phyloP scores from a whole-genome alignment of 1,140 invertebrate species.

The Drosophila baimaii region DNA sequence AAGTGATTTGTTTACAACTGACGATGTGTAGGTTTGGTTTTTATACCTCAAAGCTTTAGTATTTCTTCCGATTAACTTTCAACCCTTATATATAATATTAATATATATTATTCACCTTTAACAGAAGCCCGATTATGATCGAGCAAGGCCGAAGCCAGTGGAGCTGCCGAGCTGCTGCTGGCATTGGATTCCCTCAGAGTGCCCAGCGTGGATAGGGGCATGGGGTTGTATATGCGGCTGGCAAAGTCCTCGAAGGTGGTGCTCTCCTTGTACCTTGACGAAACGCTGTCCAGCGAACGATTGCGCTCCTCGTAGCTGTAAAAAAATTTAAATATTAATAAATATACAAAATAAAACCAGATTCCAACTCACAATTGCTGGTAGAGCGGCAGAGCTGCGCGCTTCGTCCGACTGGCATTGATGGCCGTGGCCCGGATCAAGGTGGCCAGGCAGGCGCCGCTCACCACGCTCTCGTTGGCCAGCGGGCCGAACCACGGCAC shows the following conservation, averaged over 20 bases:
- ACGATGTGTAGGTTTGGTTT: no score
- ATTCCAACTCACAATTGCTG: constrained; percentile 92
- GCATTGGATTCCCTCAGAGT: constrained; percentile 71
- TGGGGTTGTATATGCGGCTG: constrained; percentile 92
- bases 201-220: constrained; percentile 85
- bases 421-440: constrained; percentile 96
- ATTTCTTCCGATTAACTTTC: no score
- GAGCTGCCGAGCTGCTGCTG: constrained; percentile 70
- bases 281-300: constrained; percentile 93
- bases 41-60: no score
- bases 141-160: constrained; percentile 85
- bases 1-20: no score
- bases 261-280: constrained; percentile 93
- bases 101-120: constrained; percentile 72
- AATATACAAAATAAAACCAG: not conserved
- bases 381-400: constrained; percentile 94
- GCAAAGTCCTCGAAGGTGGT: constrained; percentile 97
- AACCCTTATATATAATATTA: no score
- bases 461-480: constrained; percentile 96
- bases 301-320: constrained; percentile 95
- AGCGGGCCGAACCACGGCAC: constrained; percentile 98
- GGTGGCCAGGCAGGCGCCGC: constrained; percentile 92
- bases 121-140: constrained; percentile 84
- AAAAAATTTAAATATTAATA: constrained; percentile 18
- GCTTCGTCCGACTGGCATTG: constrained; percentile 95